These are phyloP conservation scores for Neuroscelio doddi DNA, from an alignment of 2,888 invertebrate species.

Conservation along the genomic window DNA sequence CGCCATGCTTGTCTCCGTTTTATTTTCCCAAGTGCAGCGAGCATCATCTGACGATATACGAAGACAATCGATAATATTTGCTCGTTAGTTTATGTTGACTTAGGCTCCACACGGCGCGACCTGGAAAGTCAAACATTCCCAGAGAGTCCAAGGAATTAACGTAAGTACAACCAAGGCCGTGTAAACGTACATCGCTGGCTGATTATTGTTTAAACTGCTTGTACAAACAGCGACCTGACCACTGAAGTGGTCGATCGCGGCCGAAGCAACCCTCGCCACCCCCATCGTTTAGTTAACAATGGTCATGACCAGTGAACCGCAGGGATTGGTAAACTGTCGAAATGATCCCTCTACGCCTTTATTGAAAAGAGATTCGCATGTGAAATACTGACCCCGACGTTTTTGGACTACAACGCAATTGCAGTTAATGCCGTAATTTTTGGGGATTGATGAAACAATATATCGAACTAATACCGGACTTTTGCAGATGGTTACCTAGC, in stretches of 20 bases:
- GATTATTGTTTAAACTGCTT: constrained; percentile 48
- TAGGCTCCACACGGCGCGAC: constrained; percentile 34
- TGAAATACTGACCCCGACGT: constrained; percentile 1
- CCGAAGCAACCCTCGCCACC: constrained; percentile 10
- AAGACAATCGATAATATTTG: constrained; percentile 44
- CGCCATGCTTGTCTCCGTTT: neutral
- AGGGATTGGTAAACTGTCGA: constrained; percentile 15
- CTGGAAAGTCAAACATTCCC: constrained; percentile 47
- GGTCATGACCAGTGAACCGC: constrained; percentile 19
- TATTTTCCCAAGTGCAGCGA: constrained; percentile 29
- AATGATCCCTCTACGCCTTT: constrained; percentile 8
- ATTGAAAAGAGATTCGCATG: constrained; percentile 12
- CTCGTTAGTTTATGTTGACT: constrained; percentile 48
- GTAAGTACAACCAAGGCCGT: constrained; percentile 43
- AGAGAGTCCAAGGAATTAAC: constrained; percentile 44
- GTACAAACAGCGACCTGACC: constrained; percentile 40
- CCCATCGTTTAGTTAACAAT: constrained; percentile 4
- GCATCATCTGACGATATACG: constrained; percentile 26
- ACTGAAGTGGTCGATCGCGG: constrained; percentile 22
- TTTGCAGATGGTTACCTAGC: neutral
- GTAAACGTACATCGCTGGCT: constrained; percentile 37
- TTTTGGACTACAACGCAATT: neutral
- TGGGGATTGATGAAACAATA: neutral
- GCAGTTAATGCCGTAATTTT: constrained; percentile 5
- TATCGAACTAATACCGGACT: constrained; percentile 3